These are phyloP conservation scores for Colletes collaris DNA, from an alignment of 2,888 invertebrate genomes.

Conservation along the genomic window DNA sequence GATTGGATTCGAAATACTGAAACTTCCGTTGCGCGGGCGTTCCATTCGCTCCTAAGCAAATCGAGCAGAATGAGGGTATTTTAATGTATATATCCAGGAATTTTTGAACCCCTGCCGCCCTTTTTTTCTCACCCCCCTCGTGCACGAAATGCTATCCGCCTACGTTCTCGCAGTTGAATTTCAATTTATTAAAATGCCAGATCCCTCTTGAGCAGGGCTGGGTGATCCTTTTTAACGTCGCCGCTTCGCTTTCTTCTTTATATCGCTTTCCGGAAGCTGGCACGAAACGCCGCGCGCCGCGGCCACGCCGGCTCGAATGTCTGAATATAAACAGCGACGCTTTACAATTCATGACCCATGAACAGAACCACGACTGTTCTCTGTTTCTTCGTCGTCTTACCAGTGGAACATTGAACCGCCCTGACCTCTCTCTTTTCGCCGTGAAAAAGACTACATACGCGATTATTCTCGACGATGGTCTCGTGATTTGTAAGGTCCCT, in stretches of 20 bases:
- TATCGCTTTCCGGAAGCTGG: conserved; percentile 60
- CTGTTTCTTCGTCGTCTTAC: conserved; percentile 36
- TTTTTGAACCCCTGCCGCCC: conserved; percentile 10
- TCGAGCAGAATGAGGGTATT: conserved; percentile 53
- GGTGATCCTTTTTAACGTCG: conserved; percentile 61
- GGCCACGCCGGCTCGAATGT: conserved; percentile 55
- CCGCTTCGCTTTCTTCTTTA: conserved; percentile 56
- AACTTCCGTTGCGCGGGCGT: conserved; percentile 8
- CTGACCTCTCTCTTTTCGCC: background rate
- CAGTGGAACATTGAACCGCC: conserved; percentile 25
- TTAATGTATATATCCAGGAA: conserved; percentile 46
- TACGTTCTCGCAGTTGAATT: conserved; percentile 60
- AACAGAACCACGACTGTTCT: conserved; percentile 44
- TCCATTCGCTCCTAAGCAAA: conserved; percentile 32
- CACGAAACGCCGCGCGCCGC: conserved; percentile 50
- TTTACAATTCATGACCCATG: conserved; percentile 70
- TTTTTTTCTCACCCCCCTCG: background rate
- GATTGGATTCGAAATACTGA: conserved; percentile 10
- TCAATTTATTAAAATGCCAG: conserved; percentile 65
- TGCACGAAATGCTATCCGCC: conserved; percentile 19
- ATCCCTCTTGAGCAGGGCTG: conserved; percentile 42
- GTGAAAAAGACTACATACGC: conserved; percentile 16
- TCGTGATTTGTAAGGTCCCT: conserved; percentile 19
- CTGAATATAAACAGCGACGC: conserved; percentile 68
- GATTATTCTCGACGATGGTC: conserved; percentile 34